Base-by-base conservation (phyloP, 2,113 vertebrate species). In the Calidris pugnax region DNA sequence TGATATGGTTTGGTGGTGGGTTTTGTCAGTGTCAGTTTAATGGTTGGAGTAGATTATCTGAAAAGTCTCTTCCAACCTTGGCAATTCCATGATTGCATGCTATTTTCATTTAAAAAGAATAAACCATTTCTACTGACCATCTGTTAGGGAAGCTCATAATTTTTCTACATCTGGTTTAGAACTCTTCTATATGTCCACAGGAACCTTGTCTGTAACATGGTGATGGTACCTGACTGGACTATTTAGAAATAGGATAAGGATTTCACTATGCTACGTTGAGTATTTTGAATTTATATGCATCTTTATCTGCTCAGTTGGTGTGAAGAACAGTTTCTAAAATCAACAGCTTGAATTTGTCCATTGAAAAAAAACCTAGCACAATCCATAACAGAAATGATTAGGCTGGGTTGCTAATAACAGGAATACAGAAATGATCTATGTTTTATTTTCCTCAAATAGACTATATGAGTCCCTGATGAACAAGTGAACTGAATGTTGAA, bases 141-240 rank as follows among this genome's bases (percentile, higher is more conserved):
- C 6, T 75, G 4, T 14, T 30, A 7, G 4, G 4, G 7, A 27
- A 1, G 2, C 5, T 67, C 6, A 21, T 12, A 43, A 4, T 10
- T 75, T 50, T 13, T 66, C 21, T 69, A 7, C 3, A 2, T 3
- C 4, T 4, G 23, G 6, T 57, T 89, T 67, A 75, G 18, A 73
- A 69, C 15, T 39, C 16, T 19, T 51, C 14, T 64, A 1, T 35
- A 50, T 30, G 4, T 56, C 27, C 24, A 20, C 8, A 69, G 30
- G 16, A 77, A 35, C 6, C 8, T 69, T 67, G 8, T 30, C 48
- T 73, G 14, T 74, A 33, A 50, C 4, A 24, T 2, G 39, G 18
- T 18, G 4, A 4, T 85, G 47, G 47, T 2, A 22, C 63, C 6
- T 78, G 30, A 60, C 27, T 35, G n/a, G 9, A 33, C 12, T 57